Evolutionary conservation across 2,888 invertebrate genomes (phyloP).

Genomic region (Drosophila yooni): DNA sequence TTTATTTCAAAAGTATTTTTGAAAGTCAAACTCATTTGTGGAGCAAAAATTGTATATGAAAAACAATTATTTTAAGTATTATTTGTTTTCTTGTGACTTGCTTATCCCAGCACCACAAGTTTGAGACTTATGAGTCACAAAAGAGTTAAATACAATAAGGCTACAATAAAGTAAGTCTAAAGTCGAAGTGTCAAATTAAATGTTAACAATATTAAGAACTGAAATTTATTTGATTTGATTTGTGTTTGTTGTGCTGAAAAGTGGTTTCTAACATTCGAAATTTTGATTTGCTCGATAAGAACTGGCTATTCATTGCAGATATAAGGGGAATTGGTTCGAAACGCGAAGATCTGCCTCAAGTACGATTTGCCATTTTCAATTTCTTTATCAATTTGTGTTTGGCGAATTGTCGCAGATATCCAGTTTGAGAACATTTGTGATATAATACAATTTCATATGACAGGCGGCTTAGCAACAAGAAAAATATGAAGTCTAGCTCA

Average conservation of each 20-base stretch:
- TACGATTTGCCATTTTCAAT: background rate
- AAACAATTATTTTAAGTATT: too few species aligned
- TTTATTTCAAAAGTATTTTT: background rate
- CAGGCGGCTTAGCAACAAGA: conserved; percentile 75
- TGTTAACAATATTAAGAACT: background rate
- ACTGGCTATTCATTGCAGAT: background rate
- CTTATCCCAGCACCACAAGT: too few species aligned
- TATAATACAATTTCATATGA: conserved; percentile 59
- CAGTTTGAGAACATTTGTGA: conserved; percentile 16
- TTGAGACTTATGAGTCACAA: too few species aligned
- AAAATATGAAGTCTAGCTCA: conserved; percentile 79
- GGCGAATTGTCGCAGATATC: background rate
- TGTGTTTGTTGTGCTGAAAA: background rate
- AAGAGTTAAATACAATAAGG: too few species aligned
- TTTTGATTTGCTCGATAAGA: background rate
- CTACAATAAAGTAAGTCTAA: background rate
- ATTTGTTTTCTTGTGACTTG: background rate
- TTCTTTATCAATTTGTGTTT: background rate
- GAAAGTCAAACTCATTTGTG: too few species aligned
- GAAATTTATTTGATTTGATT: background rate
- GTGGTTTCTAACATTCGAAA: background rate
- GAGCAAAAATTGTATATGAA: too few species aligned
- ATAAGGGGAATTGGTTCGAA: background rate
- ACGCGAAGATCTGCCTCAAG: background rate
- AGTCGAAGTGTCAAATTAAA: background rate